phyloP scores from a whole-genome alignment of 53 echinoderm and acorn worm species.

The Holothuria leucospilota region DNA sequence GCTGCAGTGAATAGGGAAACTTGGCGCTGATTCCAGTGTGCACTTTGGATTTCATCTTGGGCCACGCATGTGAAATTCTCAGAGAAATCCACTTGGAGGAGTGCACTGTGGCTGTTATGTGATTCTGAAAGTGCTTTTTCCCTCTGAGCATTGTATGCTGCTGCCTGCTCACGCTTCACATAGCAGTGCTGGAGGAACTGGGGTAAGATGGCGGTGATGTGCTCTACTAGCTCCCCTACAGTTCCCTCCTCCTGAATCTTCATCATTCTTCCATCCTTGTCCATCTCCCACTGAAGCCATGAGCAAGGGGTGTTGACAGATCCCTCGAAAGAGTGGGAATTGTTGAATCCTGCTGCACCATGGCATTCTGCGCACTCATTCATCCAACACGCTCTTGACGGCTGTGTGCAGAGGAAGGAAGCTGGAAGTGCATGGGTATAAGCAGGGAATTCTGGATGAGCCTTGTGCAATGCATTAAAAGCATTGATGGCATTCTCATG shows the following conservation, averaged over 20 bases:
- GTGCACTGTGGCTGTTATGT: neutral
- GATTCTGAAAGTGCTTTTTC: neutral
- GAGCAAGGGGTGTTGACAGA: neutral
- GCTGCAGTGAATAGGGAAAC: too few relatives aligned
- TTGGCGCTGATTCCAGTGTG: too few relatives aligned
- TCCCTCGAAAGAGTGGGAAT: neutral
- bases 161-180: too few relatives aligned
- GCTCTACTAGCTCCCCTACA: conserved; percentile 36
- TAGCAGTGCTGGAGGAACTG: neutral
- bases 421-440: conserved; percentile 56
- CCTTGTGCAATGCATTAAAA: conserved; percentile 44
- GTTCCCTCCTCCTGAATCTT: conserved; percentile 55
- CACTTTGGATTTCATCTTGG: too few relatives aligned
- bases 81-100: conserved; percentile 28
- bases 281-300: neutral
- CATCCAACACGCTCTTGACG: conserved; percentile 39
- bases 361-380: conserved; percentile 48
- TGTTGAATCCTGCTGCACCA: conserved; percentile 46
- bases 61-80: conserved; percentile 24
- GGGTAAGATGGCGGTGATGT: conserved; percentile 5
- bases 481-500: conserved; percentile 58
- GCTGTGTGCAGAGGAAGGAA: conserved; percentile 24
- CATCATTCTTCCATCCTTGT: conserved; percentile 28
- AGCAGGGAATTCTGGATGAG: conserved; percentile 24
- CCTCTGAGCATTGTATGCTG: too few relatives aligned